Evolutionary conservation across 2,888 invertebrate species (phyloP).

Genomic region (Charanyca ferruginea): DNA sequence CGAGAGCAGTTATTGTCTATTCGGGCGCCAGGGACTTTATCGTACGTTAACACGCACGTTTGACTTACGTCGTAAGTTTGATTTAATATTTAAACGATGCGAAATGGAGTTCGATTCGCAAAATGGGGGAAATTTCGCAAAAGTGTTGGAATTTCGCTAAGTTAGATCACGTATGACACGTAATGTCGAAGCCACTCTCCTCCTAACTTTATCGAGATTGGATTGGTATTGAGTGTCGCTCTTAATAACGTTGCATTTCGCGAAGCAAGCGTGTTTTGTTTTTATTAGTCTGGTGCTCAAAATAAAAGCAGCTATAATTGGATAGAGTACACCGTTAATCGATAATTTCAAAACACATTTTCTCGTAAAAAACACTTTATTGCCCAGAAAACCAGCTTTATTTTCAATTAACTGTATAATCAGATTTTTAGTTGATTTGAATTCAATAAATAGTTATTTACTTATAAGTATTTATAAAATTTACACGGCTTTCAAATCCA

Average conservation of each 20-base stretch:
- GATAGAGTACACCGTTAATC: too few species aligned
- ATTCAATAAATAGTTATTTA: too few species aligned
- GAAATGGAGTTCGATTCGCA: constrained; percentile 50
- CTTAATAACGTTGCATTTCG: constrained; percentile 63
- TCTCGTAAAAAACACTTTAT: too few species aligned
- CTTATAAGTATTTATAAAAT: too few species aligned
- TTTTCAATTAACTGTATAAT: too few species aligned
- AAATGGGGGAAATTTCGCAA: constrained; percentile 47
- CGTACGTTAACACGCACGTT: constrained; percentile 49
- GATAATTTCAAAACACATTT: too few species aligned
- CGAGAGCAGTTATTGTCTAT: constrained; percentile 59
- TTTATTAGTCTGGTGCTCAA: constrained; percentile 33
- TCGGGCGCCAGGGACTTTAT: constrained; percentile 48
- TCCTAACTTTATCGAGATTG: constrained; percentile 65
- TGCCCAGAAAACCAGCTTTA: too few species aligned
- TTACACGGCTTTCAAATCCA: too few species aligned
- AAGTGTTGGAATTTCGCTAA: constrained; percentile 44
- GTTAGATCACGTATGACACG: constrained; percentile 70
- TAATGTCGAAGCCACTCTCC: constrained; percentile 62
- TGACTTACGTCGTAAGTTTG: constrained; percentile 55
- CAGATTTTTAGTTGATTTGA: too few species aligned
- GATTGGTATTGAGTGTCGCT: constrained; percentile 65
- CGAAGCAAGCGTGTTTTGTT: constrained; percentile 55
- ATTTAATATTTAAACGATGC: constrained; percentile 62
- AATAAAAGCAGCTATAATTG: background rate